Evolutionary conservation across 1,140 invertebrate genomes (phyloP).

Genomic region (Cheumatopsyche charites): DNA sequence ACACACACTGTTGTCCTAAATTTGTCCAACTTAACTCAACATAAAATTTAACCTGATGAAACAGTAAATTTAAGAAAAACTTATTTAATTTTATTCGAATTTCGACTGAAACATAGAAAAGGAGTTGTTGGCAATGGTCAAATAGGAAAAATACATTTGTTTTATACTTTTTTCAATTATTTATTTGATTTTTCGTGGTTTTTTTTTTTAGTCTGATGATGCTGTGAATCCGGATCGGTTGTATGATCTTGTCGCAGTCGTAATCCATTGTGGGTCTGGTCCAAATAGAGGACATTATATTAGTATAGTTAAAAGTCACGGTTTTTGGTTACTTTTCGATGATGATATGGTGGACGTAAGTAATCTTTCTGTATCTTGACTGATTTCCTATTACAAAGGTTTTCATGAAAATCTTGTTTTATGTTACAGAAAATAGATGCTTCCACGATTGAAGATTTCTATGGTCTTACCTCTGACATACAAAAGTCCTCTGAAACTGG

Average conservation of each 20-base stretch:
- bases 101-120: no score
- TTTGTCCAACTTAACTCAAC: no score
- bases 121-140: no score
- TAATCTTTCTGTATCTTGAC: constrained; percentile 48
- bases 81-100: no score
- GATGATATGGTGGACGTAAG: constrained; percentile 99
- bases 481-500: constrained; percentile 99
- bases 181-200: not conserved
- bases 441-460: constrained; percentile 99
- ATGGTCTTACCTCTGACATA: constrained; percentile 96
- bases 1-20: not conserved
- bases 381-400: not conserved
- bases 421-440: constrained; percentile 93
- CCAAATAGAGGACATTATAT: constrained; percentile 99
- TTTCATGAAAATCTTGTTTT: not conserved
- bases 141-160: no score
- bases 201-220: constrained; percentile 85
- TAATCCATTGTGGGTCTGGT: constrained; percentile 98
- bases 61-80: no score
- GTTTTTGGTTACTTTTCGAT: constrained; percentile 99
- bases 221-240: constrained; percentile 96
- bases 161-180: no score
- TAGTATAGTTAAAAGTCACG: constrained; percentile 98
- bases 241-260: constrained; percentile 98
- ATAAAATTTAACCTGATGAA: no score